Evolutionary conservation across 2,888 invertebrate genomes (phyloP).

Genomic region (Hydropsyche betteni): DNA sequence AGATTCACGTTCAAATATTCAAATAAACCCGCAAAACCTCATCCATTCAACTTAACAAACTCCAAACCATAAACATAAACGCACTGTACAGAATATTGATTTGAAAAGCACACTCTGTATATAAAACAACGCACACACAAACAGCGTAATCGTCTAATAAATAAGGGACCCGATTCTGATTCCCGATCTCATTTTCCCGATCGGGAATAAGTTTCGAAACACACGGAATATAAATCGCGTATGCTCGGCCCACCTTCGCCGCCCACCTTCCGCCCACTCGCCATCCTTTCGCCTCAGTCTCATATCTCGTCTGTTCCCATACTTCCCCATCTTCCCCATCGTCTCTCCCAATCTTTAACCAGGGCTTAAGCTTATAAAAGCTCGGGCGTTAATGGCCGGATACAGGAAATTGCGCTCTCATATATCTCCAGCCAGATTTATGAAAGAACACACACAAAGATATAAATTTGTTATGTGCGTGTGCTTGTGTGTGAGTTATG

Average conservation of each 20-base stretch:
- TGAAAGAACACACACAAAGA: slow-evolving; percentile 80
- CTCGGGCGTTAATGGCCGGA: slow-evolving; percentile 82
- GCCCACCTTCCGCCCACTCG: too few species aligned
- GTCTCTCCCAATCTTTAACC: slow-evolving; percentile 52
- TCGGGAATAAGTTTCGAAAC: slow-evolving; percentile 51
- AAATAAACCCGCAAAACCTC: too few species aligned
- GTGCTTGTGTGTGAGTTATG: not conserved
- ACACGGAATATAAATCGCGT: slow-evolving; percentile 52
- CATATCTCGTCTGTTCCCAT: too few species aligned
- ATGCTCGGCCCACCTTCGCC: slow-evolving; percentile 29
- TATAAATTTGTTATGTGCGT: slow-evolving; percentile 55
- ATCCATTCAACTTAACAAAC: too few species aligned
- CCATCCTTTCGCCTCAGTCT: too few species aligned
- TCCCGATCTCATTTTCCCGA: slow-evolving; percentile 35
- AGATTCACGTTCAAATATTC: too few species aligned
- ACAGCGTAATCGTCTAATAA: slow-evolving; percentile 19
- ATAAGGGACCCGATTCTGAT: slow-evolving; percentile 28
- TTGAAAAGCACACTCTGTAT: too few species aligned
- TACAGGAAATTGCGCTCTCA: slow-evolving; percentile 91
- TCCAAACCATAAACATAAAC: too few species aligned
- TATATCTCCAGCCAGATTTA: slow-evolving; percentile 90
- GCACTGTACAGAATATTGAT: too few species aligned
- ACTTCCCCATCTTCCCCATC: slow-evolving; percentile 43
- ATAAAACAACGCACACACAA: too few species aligned
- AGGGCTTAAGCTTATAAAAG: slow-evolving; percentile 70